These are phyloP conservation scores for Diglossa brunneiventris DNA, from an alignment of 2,113 vertebrate species.

Conservation along the genomic window DNA sequence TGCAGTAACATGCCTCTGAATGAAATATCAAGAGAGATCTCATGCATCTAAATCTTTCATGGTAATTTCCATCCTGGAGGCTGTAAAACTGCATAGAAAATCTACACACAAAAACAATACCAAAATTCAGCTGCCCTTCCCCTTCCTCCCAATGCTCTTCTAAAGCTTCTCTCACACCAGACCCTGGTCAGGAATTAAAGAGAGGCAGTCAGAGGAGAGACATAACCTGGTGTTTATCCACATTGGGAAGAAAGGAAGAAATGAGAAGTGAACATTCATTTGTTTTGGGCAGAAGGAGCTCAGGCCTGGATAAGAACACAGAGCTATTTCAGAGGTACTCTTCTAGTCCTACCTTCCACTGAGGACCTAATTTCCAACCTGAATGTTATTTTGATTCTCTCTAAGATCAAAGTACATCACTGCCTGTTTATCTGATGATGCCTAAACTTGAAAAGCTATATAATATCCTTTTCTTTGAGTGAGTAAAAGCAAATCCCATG, in stretches of 20 bases:
- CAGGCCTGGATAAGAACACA: neutral
- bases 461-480: neutral
- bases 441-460: neutral
- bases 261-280: neutral
- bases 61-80: conserved; percentile 19
- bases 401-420: neutral
- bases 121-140: neutral
- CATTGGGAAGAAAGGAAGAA: neutral
- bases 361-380: neutral
- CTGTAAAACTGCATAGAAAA: conserved; percentile 12
- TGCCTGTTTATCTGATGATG: neutral
- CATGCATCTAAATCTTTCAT: conserved; percentile 31
- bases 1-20: conserved; percentile 22
- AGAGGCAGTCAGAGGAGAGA: neutral
- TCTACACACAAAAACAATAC: neutral
- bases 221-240: neutral
- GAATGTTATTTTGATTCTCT: neutral
- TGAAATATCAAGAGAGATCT: conserved; percentile 31
- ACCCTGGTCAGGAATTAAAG: neutral
- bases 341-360: neutral
- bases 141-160: neutral
- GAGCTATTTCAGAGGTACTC: neutral
- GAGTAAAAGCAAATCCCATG: neutral
- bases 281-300: neutral
- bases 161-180: neutral